Evolutionary conservation across 2,113 vertebrate genomes (phyloP).

Genomic region (Zosterops pallidus): DNA sequence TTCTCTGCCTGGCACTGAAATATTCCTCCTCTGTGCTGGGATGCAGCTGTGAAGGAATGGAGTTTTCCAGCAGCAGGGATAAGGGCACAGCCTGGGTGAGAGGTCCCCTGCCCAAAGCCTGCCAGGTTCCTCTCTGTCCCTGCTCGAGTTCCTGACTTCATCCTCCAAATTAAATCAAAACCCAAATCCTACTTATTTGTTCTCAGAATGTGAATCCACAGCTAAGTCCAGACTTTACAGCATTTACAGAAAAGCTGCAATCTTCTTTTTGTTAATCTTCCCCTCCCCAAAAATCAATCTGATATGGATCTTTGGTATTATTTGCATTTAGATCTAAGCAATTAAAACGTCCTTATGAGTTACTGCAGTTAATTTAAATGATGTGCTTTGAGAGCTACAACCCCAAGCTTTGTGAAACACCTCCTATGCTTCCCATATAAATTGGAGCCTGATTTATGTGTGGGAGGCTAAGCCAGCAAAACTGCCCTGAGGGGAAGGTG

Average conservation of each 20-base stretch:
- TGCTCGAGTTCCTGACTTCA: not conserved
- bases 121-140: not conserved
- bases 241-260: not conserved
- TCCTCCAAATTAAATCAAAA: not conserved
- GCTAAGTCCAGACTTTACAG: not conserved
- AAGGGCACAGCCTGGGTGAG: not conserved
- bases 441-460: conserved; percentile 78
- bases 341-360: conserved; percentile 69
- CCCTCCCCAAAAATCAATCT: conserved; percentile 39
- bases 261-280: conserved; percentile 4
- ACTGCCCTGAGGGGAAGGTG: conserved; percentile 72
- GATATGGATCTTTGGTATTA: not conserved
- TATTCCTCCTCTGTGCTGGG: not conserved
- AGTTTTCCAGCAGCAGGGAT: not conserved
- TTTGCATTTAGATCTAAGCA: conserved; percentile 55
- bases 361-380: conserved; percentile 54
- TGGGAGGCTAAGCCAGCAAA: conserved; percentile 66
- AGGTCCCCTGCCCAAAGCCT: not conserved
- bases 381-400: conserved; percentile 12
- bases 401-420: conserved; percentile 45
- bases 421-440: conserved; percentile 65
- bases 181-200: not conserved
- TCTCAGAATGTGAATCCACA: not conserved
- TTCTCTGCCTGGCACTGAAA: not conserved
- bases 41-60: not conserved